Evolutionary conservation across 2,113 vertebrate species (phyloP).

Genomic region (Hippopotamus amphibius): DNA sequence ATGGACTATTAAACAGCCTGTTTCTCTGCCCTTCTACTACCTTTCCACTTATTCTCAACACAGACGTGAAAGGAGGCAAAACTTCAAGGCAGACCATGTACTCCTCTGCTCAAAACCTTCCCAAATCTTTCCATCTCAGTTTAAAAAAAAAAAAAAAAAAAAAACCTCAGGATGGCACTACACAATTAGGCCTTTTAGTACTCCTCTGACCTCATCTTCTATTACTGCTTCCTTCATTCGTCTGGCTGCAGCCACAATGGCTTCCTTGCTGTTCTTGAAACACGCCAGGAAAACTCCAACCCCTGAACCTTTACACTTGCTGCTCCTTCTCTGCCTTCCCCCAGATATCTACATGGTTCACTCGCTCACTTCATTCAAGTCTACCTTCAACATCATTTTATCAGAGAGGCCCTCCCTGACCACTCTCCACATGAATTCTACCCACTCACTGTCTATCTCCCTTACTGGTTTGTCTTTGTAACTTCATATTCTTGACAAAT

Average conservation of each 20-base stretch:
- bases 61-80: not conserved
- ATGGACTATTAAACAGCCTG: not conserved
- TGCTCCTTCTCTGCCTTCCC: not conserved
- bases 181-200: not conserved
- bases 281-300: not conserved
- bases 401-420: not conserved
- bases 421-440: not conserved
- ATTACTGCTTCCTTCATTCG: constrained; percentile 50
- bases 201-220: not conserved
- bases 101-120: not conserved
- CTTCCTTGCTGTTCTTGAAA: constrained; percentile 26
- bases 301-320: not conserved
- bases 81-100: constrained; percentile 33
- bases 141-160: constrained; percentile 31
- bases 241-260: not conserved
- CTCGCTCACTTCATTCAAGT: not conserved
- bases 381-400: constrained; percentile 31
- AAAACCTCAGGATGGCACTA: not conserved
- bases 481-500: not conserved
- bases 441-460: not conserved
- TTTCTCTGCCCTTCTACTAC: not conserved
- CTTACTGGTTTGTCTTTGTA: not conserved
- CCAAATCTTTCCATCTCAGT: constrained; percentile 1
- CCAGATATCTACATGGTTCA: not conserved
- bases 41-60: not conserved